Base-by-base conservation (phyloP, 2,113 vertebrate species). In the Craseonycteris thonglongyai region DNA sequence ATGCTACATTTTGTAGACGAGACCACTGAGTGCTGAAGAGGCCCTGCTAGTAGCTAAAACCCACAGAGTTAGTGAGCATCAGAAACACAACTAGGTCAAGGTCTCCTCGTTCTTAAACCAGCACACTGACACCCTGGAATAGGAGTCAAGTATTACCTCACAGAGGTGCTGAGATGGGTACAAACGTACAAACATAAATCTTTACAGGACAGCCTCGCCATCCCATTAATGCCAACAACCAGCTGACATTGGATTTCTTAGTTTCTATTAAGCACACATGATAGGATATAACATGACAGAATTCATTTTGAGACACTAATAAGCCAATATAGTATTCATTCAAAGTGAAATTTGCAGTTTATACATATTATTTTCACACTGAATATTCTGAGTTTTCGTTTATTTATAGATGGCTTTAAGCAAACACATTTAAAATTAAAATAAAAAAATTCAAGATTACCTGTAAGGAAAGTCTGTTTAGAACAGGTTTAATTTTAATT, bases 351-450 rank as follows among this genome's bases (percentile, higher is more conserved):
- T 66, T 54, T 63, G n/a, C 22, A 63, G 24, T 81, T 87, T 58
- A 65, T n/a, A 85, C 30, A 56, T n/a, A 83, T 38, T 42, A 71
- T 85, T 90, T 95, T 63, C 56, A 92, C 51, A 96, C 26, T 33
- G n/a, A 95, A 58, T 75, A 85, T 26, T 18, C 42, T 42, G 26
- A 68, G 15, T 88, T 85, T 63, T 45, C 63, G 21, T n/a, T 47
- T 89, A 90, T 90, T 86, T 86, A 61, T 19, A 76, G 38, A 26
- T 61, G 16, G 51, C 7, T 82, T 66, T 80, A 54, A 81, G n/a
- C 33, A 85, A 88, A 87, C n/a, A 75, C 22, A 42, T 35, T 80
- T 83, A 93, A 86, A 92, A 74, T 80, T 83, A 93, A 86, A 92
- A 74, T 24, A 82, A 51, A 26, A 66, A 76, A 89, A 93, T 47